A percentile compares a stretch with the other conserved stretches of the same genome.
Conservation (phyloP, 2,113 vertebrate genomes). For the Raja brachyura region DNA sequence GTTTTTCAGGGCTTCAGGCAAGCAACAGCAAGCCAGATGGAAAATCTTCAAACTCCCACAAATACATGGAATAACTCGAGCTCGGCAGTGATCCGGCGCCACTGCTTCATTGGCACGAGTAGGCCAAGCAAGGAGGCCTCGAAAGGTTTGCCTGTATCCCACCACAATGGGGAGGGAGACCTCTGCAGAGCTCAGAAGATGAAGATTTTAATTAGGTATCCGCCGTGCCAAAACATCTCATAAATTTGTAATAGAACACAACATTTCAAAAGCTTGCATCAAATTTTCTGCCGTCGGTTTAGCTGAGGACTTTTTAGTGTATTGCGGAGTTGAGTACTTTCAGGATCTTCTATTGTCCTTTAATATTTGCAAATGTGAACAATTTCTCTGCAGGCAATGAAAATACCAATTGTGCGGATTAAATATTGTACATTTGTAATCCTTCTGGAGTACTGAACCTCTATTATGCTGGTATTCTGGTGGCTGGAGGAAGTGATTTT, state of each 20-base stretch:
- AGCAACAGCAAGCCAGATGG: neutral
- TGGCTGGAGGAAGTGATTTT: slow-evolving; percentile 1
- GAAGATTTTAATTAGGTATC: neutral
- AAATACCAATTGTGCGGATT: neutral
- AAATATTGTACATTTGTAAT: neutral
- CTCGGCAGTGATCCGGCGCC: neutral
- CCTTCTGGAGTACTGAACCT: slow-evolving; percentile 2
- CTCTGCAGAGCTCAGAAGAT: neutral
- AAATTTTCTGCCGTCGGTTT: neutral
- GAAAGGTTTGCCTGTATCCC: neutral
- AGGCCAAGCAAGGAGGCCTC: neutral
- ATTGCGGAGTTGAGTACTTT: neutral
- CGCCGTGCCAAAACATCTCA: neutral
- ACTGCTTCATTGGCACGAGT: neutral
- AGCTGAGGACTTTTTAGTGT: neutral
- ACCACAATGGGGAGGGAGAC: neutral
- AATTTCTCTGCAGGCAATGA: neutral
- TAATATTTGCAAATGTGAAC: neutral
- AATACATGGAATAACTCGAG: neutral
- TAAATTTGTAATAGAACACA: neutral
- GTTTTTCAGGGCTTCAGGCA: neutral
- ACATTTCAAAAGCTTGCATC: neutral
- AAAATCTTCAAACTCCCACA: neutral
- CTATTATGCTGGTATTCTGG: neutral
- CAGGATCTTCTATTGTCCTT: neutral